Base-by-base conservation (phyloP, 2,888 invertebrate genomes). In the Dynastes hyllus region DNA sequence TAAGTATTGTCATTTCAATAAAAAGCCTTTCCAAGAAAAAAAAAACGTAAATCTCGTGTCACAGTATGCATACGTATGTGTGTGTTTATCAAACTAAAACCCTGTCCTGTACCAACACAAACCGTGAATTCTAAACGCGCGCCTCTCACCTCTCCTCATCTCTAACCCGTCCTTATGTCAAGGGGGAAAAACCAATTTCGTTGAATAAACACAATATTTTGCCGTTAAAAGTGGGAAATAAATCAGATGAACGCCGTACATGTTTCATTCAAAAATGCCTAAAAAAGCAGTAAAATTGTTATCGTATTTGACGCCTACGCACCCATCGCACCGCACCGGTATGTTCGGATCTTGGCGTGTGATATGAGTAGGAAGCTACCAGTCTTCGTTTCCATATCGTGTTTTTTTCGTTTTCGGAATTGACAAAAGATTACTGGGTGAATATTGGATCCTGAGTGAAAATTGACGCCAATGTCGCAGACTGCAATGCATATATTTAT, bases 191-290 rank as follows among this genome's bases (percentile, higher is more conserved):
- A 75, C 73, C 73, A 75, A 75, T 75, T 75, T 75, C 73, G 73
- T 61, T 75, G 73, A 75, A 75, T 75, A 75, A 75, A 75, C 73
- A 75, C 73, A 75, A 75, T 75, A 75, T 75, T 75, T 75, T 61
- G 13, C 40, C 61, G 73, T 61, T 75, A 75, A 75, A 75, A 45
- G 61, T 61, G 73, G 73, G 61, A 75, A 75, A 75, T 75, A 75
- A 75, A 75, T 75, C 73, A 75, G 61, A 40, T 50, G 58, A 75
- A 75, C 73, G 22, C 27, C 50, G 73, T 61, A 8, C 73, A 45
- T 50, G 61, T 61, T 61, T 75, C 73, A 75, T 61, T 75, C 73
- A 69, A 69, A 51, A 69, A 51, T 51, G 51, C 69, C 50, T 69
- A 29, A 51, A 69, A 69, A 69, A 51, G 63, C 27, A 53, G 69